Evolutionary conservation across 2,113 vertebrate species (phyloP), one percentile per base, ranked within the genome.

Genomic region (Apodemus speciosus): DNA sequence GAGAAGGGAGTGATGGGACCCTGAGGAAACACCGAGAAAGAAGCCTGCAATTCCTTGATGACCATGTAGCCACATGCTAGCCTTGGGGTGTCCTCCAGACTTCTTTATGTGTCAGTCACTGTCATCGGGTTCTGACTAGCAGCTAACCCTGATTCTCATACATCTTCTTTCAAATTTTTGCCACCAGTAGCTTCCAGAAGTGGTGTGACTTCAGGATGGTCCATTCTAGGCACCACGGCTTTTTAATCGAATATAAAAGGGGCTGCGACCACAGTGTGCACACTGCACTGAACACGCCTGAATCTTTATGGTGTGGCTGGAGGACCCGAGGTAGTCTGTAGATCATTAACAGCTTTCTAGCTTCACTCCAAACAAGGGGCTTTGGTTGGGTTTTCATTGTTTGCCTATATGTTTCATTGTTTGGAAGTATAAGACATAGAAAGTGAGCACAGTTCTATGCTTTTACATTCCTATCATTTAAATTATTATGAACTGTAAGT

Each of bases 311-410:
- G 99, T 99, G 99, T 98, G 99, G 99, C 97, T 99, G 98, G 98
- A 99, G 99, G 98, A 99, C 99, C 99, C 99, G 99, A 99, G 99
- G 99, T 99, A 99, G 99, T 98, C 99, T 99, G 98, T 99, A 99
- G 98, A 99, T 99, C 98, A 99, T 99, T 98, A 99, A 99, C 99
- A 99, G 99, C 98, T 99, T 99, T 95, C 99, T 98, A 90, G 99
- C 99, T 98, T 99, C 99, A 88, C 99, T 99, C 97, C 99, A 98
- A 98, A 99, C 98, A 96, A 99, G 98, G 85, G 99, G 99, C 98
- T 99, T 99, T 40, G 99, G 97, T 99, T 99, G 89, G 99, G 99
- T 97, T 99, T 99, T 72, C 99, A 98, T 97, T 99, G 98, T 98
- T 98, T 99, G 97, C 98, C 99, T 99, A 95, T 2, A 88, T 84